phyloP scores from a whole-genome alignment of 2,888 invertebrate species.

The Andrena bucephala region DNA sequence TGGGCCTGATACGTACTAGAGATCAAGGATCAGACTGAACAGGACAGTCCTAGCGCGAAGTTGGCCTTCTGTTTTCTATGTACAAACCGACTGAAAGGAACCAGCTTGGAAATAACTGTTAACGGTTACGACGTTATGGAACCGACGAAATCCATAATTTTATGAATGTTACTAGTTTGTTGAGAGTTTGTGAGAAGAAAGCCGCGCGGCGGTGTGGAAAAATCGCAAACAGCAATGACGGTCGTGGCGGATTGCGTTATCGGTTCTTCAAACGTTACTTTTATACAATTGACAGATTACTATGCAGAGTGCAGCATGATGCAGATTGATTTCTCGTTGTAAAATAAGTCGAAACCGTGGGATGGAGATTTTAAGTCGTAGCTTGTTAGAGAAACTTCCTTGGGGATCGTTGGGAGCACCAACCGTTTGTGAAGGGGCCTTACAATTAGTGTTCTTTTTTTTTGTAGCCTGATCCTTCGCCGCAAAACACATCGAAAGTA shows the following conservation, averaged over 20 bases:
- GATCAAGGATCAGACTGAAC: neutral
- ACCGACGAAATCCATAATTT: too few species aligned
- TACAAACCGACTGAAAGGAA: neutral
- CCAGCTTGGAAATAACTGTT: neutral
- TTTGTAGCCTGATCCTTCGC: neutral
- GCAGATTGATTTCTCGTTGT: neutral
- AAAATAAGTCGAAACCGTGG: neutral
- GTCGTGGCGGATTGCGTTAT: too few species aligned
- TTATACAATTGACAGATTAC: neutral
- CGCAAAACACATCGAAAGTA: neutral
- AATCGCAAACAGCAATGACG: neutral
- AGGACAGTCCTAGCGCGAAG: too few species aligned
- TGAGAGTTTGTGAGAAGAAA: neutral
- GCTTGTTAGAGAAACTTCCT: too few species aligned
- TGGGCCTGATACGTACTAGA: neutral
- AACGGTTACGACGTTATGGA: too few species aligned
- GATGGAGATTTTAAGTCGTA: too few species aligned
- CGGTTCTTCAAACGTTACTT: neutral
- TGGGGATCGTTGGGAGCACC: too few species aligned
- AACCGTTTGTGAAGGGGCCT: too few species aligned
- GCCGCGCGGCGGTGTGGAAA: neutral
- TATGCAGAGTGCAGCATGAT: neutral
- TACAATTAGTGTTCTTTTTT: too few species aligned
- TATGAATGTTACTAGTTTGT: neutral
- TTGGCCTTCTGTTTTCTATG: neutral